Evolutionary conservation across 2,888 invertebrate species (phyloP).

Genomic region (Chymomyza procnemis): DNA sequence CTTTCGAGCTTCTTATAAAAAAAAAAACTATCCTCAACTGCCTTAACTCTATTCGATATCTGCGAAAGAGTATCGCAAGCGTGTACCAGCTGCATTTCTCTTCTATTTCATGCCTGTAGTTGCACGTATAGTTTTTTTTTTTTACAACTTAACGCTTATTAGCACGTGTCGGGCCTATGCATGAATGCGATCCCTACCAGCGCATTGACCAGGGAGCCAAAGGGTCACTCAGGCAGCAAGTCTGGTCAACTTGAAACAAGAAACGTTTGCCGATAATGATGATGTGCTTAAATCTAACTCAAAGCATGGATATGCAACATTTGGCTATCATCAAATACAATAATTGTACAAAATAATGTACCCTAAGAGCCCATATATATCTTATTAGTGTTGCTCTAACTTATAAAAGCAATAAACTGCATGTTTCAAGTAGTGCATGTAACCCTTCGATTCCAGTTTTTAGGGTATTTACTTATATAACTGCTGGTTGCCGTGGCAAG

Average conservation of each 20-base stretch:
- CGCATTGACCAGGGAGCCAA: neutral
- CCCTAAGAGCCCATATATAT: too few species aligned
- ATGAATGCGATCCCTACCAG: neutral
- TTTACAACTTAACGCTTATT: conserved; percentile 1
- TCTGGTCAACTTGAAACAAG: neutral
- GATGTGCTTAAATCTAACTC: neutral
- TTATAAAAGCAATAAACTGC: too few species aligned
- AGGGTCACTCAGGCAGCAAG: neutral
- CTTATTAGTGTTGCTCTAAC: too few species aligned
- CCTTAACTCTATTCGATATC: too few species aligned
- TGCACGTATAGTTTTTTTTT: neutral
- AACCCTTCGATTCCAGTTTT: too few species aligned
- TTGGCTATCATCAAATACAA: neutral
- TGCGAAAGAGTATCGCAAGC: neutral
- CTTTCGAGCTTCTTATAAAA: too few species aligned
- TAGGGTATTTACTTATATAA: too few species aligned
- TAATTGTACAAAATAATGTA: too few species aligned
- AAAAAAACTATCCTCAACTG: too few species aligned
- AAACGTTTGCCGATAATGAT: neutral
- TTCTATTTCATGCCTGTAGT: neutral
- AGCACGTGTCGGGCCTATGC: neutral
- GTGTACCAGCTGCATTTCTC: neutral
- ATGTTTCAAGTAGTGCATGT: too few species aligned
- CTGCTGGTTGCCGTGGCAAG: neutral
- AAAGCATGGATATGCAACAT: neutral